These are phyloP conservation scores for Labeo calbasu DNA, from an alignment of 2,797 vertebrate genomes.

Conservation along the genomic window DNA sequence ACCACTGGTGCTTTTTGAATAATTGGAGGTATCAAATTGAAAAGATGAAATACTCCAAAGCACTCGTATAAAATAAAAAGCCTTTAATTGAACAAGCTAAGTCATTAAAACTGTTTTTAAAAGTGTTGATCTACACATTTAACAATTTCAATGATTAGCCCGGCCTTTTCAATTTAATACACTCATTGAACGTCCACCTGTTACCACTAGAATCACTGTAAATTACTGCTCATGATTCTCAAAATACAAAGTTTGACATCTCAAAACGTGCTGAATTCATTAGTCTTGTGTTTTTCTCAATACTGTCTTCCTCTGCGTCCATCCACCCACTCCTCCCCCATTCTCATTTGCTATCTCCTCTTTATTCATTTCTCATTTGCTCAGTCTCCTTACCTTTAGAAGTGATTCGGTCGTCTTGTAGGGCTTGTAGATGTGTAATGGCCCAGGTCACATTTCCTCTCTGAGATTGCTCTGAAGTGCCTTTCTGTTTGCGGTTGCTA, in stretches of 20 bases:
- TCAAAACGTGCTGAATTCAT: neutral
- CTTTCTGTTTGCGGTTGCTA: conserved; percentile 55
- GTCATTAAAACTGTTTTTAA: too few species aligned
- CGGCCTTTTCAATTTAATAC: too few species aligned
- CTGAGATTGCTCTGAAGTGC: conserved; percentile 48
- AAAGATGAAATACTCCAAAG: too few species aligned
- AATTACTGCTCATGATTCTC: neutral
- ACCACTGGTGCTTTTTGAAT: too few species aligned
- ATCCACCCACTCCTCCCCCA: conserved; percentile 6
- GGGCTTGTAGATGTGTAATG: conserved; percentile 14
- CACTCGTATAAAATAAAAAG: too few species aligned
- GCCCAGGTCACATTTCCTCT: conserved; percentile 57
- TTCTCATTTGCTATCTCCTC: neutral
- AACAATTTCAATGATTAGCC: too few species aligned
- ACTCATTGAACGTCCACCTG: too few species aligned
- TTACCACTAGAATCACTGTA: neutral
- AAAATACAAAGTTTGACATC: neutral
- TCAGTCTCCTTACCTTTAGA: conserved; percentile 30
- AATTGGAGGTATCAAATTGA: too few species aligned
- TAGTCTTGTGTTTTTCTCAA: neutral
- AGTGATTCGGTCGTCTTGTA: conserved; percentile 11
- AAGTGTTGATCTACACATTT: too few species aligned
- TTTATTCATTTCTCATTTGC: neutral
- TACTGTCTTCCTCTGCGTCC: neutral
- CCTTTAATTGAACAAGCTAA: too few species aligned